Evolutionary conservation across 1,140 invertebrate genomes (phyloP).

Genomic region (Chironomus tepperi): DNA sequence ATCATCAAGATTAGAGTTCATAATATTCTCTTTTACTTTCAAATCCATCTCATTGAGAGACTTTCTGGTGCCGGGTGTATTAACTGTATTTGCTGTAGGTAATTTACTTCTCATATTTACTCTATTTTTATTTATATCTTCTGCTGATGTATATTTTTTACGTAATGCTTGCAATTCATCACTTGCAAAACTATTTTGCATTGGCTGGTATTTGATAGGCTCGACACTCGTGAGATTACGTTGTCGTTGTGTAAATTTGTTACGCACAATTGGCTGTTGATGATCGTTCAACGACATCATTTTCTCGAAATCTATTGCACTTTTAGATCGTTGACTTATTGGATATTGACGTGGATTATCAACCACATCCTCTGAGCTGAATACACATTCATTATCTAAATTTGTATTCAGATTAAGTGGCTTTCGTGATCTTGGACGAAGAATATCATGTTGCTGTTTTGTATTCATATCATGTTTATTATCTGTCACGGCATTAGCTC

Average conservation of each 20-base stretch:
- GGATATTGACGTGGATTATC: background rate
- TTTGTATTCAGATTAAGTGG: background rate
- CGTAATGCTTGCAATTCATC: conserved; percentile 11
- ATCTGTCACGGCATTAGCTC: background rate
- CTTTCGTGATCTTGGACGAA: background rate
- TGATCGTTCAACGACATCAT: conserved; percentile 14
- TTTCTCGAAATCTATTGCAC: background rate
- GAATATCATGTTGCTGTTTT: background rate
- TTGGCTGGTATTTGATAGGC: background rate
- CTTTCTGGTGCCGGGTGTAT: conserved; percentile 5
- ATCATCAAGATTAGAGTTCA: conserved; percentile 64
- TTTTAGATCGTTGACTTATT: background rate
- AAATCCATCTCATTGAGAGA: conserved; percentile 14
- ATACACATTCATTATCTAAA: conserved; percentile 4
- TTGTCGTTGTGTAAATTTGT: background rate
- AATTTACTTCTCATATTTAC: conserved; percentile 24
- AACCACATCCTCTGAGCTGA: conserved; percentile 11
- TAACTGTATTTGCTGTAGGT: conserved; percentile 28
- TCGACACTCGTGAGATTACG: conserved; percentile 10
- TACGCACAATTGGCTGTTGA: background rate
- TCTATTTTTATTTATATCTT: background rate
- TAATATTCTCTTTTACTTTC: background rate
- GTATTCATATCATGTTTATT: conserved; percentile 15
- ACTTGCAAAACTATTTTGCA: background rate
- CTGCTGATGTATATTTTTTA: conserved; percentile 16